Percentiles rank a stretch among this genome's conserved stretches.
These are phyloP conservation scores for Orthonevra nobilis DNA, from an alignment of 2,888 invertebrate species.

Conservation along the genomic window DNA sequence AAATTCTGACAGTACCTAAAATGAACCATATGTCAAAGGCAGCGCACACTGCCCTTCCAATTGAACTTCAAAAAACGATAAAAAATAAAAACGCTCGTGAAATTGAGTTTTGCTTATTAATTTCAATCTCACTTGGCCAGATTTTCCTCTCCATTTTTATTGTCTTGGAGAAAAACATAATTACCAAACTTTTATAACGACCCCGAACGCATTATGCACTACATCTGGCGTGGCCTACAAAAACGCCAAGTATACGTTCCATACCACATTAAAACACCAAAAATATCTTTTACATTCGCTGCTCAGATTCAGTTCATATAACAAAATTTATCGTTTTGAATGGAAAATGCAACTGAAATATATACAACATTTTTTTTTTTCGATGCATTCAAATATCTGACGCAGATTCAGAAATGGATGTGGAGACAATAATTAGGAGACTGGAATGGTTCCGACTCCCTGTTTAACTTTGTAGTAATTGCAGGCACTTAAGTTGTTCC, in stretches of 20 bases:
- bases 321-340: constrained; percentile 52
- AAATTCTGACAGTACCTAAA: too few species aligned
- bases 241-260: constrained; percentile 25
- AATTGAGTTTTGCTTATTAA: constrained; percentile 27
- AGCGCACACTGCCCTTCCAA: background rate
- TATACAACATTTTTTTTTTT: background rate
- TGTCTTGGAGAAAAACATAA: constrained; percentile 26
- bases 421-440: constrained; percentile 43
- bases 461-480: constrained; percentile 58
- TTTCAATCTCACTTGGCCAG: background rate
- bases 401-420: constrained; percentile 15
- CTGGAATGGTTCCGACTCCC: constrained; percentile 37
- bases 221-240: constrained; percentile 46
- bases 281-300: constrained; percentile 37
- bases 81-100: constrained; percentile 1
- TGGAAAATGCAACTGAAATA: constrained; percentile 44
- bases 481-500: constrained; percentile 56
- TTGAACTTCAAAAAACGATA: background rate
- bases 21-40: too few species aligned
- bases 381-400: constrained; percentile 34
- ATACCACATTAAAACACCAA: constrained; percentile 45
- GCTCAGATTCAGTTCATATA: constrained; percentile 42
- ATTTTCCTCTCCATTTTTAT: constrained; percentile 15
- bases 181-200: constrained; percentile 29
- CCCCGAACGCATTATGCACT: constrained; percentile 31